Percentiles rank a stretch among this genome's conserved stretches.
Evolutionary conservation across 2,797 vertebrate species (phyloP).

Genomic region (Myotis myotis): DNA sequence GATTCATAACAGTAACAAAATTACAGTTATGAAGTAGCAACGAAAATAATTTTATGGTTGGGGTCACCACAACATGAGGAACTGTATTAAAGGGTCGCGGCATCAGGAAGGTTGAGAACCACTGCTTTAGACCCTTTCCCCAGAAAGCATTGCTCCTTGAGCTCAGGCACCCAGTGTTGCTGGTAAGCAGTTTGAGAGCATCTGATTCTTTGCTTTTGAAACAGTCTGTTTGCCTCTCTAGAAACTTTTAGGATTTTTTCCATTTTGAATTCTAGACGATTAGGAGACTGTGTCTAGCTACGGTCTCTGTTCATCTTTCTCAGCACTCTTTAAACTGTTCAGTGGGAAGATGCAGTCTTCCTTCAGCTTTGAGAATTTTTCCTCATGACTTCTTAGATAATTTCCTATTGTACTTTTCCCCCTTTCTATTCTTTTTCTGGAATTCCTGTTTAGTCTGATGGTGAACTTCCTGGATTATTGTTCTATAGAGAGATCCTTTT

Average conservation of each 20-base stretch:
- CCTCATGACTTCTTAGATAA: constrained; percentile 25
- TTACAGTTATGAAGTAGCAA: too few species aligned
- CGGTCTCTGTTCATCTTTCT: background rate
- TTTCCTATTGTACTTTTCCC: background rate
- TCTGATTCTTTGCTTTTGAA: constrained; percentile 3
- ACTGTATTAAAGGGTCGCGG: too few species aligned
- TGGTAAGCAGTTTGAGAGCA: background rate
- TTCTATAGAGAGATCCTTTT: background rate
- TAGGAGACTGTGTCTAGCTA: background rate
- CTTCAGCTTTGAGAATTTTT: background rate
- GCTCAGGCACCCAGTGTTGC: background rate
- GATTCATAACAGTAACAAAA: too few species aligned
- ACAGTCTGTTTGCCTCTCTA: background rate
- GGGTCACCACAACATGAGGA: too few species aligned
- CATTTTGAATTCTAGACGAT: background rate
- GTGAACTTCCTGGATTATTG: constrained; percentile 1
- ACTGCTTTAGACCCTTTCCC: background rate
- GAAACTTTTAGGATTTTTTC: background rate
- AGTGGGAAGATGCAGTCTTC: background rate
- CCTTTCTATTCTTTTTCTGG: background rate
- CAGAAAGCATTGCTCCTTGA: background rate
- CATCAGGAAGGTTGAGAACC: too few species aligned
- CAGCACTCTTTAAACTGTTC: background rate
- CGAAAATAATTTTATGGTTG: too few species aligned
- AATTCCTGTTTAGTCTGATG: background rate